Evolutionary conservation across 2,888 invertebrate species (phyloP).

Genomic region (Lasioglossum lativentre): DNA sequence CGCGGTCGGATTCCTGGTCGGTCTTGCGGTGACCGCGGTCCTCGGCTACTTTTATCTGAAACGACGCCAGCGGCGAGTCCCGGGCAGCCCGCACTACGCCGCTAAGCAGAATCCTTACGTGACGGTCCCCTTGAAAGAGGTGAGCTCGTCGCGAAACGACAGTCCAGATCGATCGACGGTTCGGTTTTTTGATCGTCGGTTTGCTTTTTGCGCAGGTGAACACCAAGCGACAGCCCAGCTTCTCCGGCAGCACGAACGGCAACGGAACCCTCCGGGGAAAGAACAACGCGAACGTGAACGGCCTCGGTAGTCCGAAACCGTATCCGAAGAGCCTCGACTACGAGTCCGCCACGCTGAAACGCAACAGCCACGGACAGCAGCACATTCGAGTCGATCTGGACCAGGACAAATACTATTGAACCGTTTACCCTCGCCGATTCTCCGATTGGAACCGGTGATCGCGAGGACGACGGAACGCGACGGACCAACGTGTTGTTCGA

Average conservation of each 20-base stretch:
- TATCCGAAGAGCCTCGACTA: constrained; percentile 91
- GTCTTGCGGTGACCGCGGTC: constrained; percentile 82
- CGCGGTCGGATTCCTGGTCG: constrained; percentile 85
- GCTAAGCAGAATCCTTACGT: constrained; percentile 94
- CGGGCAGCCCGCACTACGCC: constrained; percentile 93
- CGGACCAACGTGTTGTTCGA: background rate
- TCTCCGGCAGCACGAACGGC: constrained; percentile 87
- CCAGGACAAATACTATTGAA: constrained; percentile 89
- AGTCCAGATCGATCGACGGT: too few species aligned
- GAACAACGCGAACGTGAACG: constrained; percentile 86
- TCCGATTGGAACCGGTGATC: constrained; percentile 1
- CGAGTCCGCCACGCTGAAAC: constrained; percentile 91
- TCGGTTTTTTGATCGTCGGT: background rate
- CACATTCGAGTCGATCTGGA: constrained; percentile 88
- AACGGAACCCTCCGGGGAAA: constrained; percentile 86
- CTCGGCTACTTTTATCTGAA: constrained; percentile 85
- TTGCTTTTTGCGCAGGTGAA: constrained; percentile 71
- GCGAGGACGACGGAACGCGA: background rate
- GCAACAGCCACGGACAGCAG: constrained; percentile 88
- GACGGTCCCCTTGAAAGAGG: constrained; percentile 92
- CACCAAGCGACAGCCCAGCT: constrained; percentile 89
- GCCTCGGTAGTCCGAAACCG: constrained; percentile 87
- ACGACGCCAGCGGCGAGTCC: constrained; percentile 86
- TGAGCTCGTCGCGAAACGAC: constrained; percentile 81
- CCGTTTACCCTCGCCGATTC: background rate